Percentiles rank a stretch among this genome's conserved stretches.
Evolutionary conservation across 2,888 invertebrate species (phyloP).

Genomic region (Cheilosia impressa): DNA sequence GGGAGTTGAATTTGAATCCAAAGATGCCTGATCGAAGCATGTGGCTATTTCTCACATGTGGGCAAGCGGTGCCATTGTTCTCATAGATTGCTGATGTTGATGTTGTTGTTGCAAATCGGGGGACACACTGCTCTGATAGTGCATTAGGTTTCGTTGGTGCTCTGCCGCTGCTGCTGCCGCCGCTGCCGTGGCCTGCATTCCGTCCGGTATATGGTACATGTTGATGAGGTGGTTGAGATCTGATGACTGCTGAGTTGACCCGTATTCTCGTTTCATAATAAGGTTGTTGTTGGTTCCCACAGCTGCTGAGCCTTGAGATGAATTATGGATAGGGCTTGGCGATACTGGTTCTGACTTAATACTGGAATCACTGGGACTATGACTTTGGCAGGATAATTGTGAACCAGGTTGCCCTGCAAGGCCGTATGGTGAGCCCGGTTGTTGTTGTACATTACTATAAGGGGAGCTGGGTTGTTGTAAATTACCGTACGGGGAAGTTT

Average conservation of each 20-base stretch:
- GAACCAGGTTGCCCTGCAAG: conserved; percentile 86
- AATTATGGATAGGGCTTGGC: conserved; percentile 86
- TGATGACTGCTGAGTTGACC: conserved; percentile 84
- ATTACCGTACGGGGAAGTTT: conserved; percentile 90
- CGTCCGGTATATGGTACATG: conserved; percentile 88
- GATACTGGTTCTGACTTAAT: conserved; percentile 95
- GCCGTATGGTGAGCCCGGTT: conserved; percentile 86
- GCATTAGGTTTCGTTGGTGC: conserved; percentile 83
- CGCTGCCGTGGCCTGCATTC: conserved; percentile 85
- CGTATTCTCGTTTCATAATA: conserved; percentile 89
- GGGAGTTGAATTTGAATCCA: conserved; percentile 69
- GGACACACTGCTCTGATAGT: conserved; percentile 82
- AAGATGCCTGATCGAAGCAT: conserved; percentile 80
- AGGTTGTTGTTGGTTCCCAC: conserved; percentile 84
- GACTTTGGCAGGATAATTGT: conserved; percentile 88
- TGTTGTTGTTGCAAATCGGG: conserved; percentile 82
- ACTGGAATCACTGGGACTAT: conserved; percentile 94
- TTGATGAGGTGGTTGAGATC: conserved; percentile 88
- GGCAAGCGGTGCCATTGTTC: conserved; percentile 83
- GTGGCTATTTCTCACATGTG: conserved; percentile 84
- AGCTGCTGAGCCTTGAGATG: conserved; percentile 80
- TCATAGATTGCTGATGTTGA: conserved; percentile 83
- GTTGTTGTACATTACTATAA: conserved; percentile 84
- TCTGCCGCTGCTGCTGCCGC: conserved; percentile 83
- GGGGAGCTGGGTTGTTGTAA: conserved; percentile 89